These are phyloP conservation scores for Eugnorisma glareosa DNA, from an alignment of 2,888 invertebrate species.

Conservation along the genomic window DNA sequence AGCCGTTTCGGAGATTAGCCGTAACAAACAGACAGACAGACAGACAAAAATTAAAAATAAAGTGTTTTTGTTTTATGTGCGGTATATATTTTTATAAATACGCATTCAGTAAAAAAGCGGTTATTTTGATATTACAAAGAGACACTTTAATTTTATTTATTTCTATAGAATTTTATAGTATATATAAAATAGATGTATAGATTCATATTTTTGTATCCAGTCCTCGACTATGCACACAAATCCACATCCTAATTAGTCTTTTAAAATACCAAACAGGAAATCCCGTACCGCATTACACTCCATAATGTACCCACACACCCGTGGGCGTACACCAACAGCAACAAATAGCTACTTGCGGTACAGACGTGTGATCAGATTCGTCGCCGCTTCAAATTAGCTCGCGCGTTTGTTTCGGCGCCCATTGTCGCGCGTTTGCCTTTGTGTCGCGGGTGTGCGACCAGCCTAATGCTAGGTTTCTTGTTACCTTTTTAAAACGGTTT, in stretches of 20 bases:
- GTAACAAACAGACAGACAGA: no score
- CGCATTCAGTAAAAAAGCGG: no score
- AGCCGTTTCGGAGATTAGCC: no score
- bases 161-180: no score
- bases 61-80: no score
- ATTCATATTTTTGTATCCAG: neutral
- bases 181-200: no score
- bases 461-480: constrained; percentile 71
- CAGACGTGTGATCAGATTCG: constrained; percentile 73
- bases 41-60: no score
- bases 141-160: no score
- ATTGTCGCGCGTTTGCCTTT: constrained; percentile 65
- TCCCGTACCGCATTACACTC: constrained; percentile 52
- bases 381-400: constrained; percentile 76
- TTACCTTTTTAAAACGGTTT: constrained; percentile 66
- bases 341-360: constrained; percentile 80
- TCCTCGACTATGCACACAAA: neutral
- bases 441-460: constrained; percentile 63
- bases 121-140: no score
- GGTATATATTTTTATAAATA: no score
- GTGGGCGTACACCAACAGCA: constrained; percentile 75
- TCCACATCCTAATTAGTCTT: neutral
- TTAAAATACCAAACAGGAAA: neutral
- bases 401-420: constrained; percentile 68
- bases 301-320: constrained; percentile 65